These are phyloP conservation scores for Apodemia zela DNA, from an alignment of 2,888 invertebrate species.

Conservation along the genomic window DNA sequence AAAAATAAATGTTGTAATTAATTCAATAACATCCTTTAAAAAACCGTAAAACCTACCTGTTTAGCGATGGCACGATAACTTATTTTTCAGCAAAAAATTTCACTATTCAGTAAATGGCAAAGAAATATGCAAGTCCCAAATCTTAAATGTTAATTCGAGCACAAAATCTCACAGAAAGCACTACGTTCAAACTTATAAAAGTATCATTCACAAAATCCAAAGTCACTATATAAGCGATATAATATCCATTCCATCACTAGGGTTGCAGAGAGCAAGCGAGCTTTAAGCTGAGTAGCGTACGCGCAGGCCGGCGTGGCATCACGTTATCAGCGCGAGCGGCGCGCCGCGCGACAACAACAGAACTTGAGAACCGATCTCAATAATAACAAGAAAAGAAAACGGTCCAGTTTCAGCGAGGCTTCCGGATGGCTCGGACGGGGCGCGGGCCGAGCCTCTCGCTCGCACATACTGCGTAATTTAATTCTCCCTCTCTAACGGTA, in stretches of 20 bases:
- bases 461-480: slow-evolving; percentile 50
- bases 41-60: slow-evolving; percentile 4
- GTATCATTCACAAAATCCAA: slow-evolving; percentile 40
- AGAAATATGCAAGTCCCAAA: slow-evolving; percentile 1
- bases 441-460: slow-evolving; percentile 53
- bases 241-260: slow-evolving; percentile 63
- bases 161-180: slow-evolving; percentile 13
- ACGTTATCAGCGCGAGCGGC: slow-evolving; percentile 77
- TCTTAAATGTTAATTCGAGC: slow-evolving; percentile 1
- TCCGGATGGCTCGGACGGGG: slow-evolving; percentile 76
- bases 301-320: slow-evolving; percentile 73
- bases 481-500: slow-evolving; percentile 74
- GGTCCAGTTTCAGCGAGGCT: slow-evolving; percentile 80
- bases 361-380: slow-evolving; percentile 78
- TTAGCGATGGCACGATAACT: slow-evolving; percentile 10
- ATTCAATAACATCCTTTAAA: not conserved
- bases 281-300: slow-evolving; percentile 71
- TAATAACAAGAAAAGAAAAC: slow-evolving; percentile 81
- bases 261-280: slow-evolving; percentile 53
- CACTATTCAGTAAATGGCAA: not conserved
- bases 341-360: slow-evolving; percentile 78
- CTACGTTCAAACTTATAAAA: slow-evolving; percentile 5
- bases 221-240: slow-evolving; percentile 49
- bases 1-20: not conserved
- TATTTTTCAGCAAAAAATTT: not conserved